Evolutionary conservation across 2,888 invertebrate species (phyloP).

Genomic region (Thymelicus lineola): DNA sequence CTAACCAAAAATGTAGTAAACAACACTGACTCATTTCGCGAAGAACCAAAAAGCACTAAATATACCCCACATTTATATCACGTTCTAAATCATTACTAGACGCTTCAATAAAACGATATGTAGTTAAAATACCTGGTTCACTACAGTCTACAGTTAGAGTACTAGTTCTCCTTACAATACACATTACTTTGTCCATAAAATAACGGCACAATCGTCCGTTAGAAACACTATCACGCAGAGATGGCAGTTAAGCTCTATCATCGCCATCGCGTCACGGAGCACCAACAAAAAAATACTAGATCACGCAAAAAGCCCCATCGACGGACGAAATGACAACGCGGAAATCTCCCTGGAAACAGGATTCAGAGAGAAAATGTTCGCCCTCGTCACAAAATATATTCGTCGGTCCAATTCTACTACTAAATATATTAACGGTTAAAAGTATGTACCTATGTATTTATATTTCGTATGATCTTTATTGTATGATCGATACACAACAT

Average conservation of each 20-base stretch:
- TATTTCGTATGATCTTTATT: no score
- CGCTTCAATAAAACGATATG: no score
- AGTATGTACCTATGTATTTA: no score
- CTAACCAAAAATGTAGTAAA: no score
- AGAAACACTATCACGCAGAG: conserved; percentile 40
- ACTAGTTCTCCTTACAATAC: conserved; percentile 1
- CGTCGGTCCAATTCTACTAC: not conserved
- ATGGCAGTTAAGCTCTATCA: conserved; percentile 41
- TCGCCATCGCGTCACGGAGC: conserved; percentile 37
- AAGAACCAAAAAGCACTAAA: not conserved
- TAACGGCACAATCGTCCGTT: conserved; percentile 41
- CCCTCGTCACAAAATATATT: not conserved
- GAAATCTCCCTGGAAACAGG: conserved; percentile 6
- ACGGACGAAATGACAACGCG: conserved; percentile 14
- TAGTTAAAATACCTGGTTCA: no score
- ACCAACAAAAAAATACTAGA: conserved; percentile 25
- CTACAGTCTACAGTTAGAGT: not conserved
- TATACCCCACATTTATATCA: no score
- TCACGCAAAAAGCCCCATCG: conserved; percentile 19
- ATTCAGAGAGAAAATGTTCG: not conserved
- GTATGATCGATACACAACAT: no score
- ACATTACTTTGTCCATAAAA: conserved; percentile 14
- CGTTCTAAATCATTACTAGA: no score
- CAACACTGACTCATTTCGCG: not conserved
- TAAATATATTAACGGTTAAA: no score